Conservation (phyloP, 1,140 invertebrate genomes). For the Tribolium castaneum region DNA sequence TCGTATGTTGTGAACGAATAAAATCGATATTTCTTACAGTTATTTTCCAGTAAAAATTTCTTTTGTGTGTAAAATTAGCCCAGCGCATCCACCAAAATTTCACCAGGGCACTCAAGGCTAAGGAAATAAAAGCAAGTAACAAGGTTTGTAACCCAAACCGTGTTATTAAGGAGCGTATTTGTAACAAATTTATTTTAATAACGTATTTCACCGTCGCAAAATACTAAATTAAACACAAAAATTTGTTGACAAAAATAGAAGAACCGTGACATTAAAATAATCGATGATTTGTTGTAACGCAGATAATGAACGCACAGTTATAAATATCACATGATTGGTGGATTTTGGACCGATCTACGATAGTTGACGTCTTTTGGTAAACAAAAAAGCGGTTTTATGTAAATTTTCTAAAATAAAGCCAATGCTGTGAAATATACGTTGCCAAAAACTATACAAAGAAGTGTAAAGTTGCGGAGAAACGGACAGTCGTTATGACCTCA, state of each 20-base stretch:
- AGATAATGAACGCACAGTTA: not conserved
- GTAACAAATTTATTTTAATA: not conserved
- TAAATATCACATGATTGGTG: not conserved
- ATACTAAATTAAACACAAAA: not conserved
- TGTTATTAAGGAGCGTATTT: too few species aligned
- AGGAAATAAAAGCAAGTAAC: not conserved
- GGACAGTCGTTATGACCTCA: too few species aligned
- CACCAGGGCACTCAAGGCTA: not conserved
- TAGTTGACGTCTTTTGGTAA: not conserved
- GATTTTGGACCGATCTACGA: not conserved
- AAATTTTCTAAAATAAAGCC: not conserved
- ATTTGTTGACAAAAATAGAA: not conserved
- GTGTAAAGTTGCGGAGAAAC: too few species aligned
- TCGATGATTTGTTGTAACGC: not conserved
- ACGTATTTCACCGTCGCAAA: not conserved
- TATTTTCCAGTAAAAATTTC: too few species aligned
- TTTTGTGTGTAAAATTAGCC: not conserved
- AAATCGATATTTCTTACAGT: not conserved
- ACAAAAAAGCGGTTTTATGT: not conserved
- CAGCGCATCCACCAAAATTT: not conserved
- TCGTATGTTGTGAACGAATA: not conserved
- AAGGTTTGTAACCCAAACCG: not conserved
- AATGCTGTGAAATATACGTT: not conserved
- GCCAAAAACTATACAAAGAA: too few species aligned
- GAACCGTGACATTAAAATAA: conserved; percentile 5